Percentiles rank a stretch among this genome's conserved stretches.
These are phyloP conservation scores for Caloenas nicobarica DNA, from an alignment of 2,113 vertebrate species.

Conservation along the genomic window DNA sequence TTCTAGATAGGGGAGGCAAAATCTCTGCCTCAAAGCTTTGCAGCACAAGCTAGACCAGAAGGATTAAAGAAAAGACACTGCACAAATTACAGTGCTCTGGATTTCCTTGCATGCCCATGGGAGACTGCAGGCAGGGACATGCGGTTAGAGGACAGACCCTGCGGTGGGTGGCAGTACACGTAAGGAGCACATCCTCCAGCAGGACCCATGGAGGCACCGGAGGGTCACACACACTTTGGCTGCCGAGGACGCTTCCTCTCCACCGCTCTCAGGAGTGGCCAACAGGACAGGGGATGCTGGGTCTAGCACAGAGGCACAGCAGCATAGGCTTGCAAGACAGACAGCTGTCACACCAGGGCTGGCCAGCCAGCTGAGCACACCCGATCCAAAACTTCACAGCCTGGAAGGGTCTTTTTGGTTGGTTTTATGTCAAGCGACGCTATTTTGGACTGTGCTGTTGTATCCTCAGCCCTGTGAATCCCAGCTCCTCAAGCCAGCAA, in stretches of 20 bases:
- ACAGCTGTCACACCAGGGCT: too few relatives aligned
- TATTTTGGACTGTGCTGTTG: neutral
- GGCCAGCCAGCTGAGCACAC: neutral
- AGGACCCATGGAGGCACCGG: too few relatives aligned
- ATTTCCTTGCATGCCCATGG: neutral
- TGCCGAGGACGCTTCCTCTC: neutral
- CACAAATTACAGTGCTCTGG: neutral
- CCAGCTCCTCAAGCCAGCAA: neutral
- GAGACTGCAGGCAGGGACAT: neutral
- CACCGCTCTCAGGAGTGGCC: fast-evolving
- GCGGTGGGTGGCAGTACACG: fast-evolving
- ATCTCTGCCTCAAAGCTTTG: neutral
- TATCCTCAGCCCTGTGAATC: neutral
- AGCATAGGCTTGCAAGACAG: neutral
- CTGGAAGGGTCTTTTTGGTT: neutral
- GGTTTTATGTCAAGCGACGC: neutral
- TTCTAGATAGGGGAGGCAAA: neutral
- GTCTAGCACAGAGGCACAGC: neutral
- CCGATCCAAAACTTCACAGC: neutral
- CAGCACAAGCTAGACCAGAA: neutral
- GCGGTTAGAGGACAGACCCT: neutral
- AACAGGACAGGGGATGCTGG: neutral
- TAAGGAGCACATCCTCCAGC: neutral
- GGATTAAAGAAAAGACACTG: neutral
- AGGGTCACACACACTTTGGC: neutral